phyloP scores from a whole-genome alignment of 2,797 vertebrate species.

The Allobates femoralis region DNA sequence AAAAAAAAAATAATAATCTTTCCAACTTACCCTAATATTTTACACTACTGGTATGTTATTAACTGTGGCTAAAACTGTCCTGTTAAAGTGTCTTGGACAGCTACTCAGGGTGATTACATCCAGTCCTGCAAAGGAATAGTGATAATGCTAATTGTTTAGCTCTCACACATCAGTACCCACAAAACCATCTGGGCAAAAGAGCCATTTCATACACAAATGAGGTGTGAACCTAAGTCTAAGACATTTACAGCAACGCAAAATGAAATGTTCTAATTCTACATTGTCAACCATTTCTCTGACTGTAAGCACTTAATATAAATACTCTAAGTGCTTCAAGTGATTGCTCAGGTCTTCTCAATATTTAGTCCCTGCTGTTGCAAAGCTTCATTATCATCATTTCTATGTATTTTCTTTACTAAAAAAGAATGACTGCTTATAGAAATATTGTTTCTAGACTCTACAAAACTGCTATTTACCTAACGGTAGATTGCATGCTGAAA shows the following conservation, averaged over 20 bases:
- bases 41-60: not conserved
- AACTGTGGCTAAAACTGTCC: not conserved
- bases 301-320: not conserved
- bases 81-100: not conserved
- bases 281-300: not conserved
- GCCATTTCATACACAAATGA: slow-evolving; percentile 15
- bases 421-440: too few relatives aligned
- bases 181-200: slow-evolving; percentile 40
- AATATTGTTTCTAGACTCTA: too few relatives aligned
- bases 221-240: slow-evolving; percentile 13
- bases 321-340: too few relatives aligned
- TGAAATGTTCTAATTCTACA: slow-evolving; percentile 16
- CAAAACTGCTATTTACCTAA: too few relatives aligned
- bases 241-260: not conserved
- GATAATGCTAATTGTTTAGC: not conserved
- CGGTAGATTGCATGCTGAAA: too few relatives aligned
- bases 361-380: too few relatives aligned
- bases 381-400: too few relatives aligned
- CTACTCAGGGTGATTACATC: not conserved
- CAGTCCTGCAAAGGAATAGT: slow-evolving; percentile 1
- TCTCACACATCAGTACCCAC: not conserved
- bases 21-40: not conserved
- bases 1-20: not conserved
- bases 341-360: too few relatives aligned
- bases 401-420: too few relatives aligned